phyloP scores from a whole-genome alignment of 2,113 vertebrate genomes.

The Athene cunicularia region DNA sequence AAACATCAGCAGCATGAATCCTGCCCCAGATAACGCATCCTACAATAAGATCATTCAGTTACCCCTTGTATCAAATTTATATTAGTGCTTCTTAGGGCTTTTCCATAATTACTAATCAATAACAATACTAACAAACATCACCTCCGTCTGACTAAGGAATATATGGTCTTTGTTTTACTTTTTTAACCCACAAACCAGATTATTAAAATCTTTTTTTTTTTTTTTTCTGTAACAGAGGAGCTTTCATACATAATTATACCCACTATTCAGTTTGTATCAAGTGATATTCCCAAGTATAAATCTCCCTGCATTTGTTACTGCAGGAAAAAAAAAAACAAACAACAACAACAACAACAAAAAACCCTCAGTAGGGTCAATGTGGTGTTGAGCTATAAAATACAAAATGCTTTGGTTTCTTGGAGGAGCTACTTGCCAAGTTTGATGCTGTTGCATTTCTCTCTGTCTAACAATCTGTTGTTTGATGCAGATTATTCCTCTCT shows the following conservation, averaged over 20 bases:
- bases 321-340: neutral
- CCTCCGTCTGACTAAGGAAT: neutral
- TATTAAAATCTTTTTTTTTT: neutral
- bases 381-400: neutral
- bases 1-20: neutral
- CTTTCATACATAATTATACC: constrained; percentile 27
- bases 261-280: neutral
- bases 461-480: neutral
- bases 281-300: constrained; percentile 18
- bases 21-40: neutral
- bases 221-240: neutral
- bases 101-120: constrained; percentile 19
- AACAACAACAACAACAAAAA: no score
- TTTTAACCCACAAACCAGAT: neutral
- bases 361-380: neutral
- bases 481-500: neutral
- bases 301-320: neutral
- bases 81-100: neutral
- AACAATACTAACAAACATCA: neutral
- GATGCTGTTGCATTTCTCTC: neutral
- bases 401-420: constrained; percentile 24
- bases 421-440: neutral
- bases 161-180: neutral
- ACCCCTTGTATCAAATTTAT: neutral
- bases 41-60: neutral